Conservation (phyloP, 2,888 invertebrate genomes). For the Lochmaea capreae region DNA sequence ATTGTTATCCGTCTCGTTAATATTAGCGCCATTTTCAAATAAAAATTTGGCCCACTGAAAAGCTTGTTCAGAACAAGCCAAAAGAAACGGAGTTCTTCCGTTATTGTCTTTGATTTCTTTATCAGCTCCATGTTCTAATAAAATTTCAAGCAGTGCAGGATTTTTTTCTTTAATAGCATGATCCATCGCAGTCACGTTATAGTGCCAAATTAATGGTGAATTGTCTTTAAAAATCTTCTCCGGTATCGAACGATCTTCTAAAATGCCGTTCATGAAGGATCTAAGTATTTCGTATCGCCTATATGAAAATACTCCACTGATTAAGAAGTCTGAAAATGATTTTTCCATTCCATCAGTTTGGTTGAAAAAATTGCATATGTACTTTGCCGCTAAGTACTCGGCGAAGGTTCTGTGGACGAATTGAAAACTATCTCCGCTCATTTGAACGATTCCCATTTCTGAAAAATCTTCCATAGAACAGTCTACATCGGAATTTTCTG, state of each 20-base stretch:
- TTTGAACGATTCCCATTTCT: neutral
- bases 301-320: neutral
- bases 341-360: neutral
- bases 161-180: neutral
- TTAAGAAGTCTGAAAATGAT: neutral
- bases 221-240: neutral
- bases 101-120: no score
- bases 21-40: neutral
- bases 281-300: neutral
- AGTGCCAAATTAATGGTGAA: no score
- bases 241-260: neutral
- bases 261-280: neutral
- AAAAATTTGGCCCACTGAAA: neutral
- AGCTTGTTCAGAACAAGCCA: neutral
- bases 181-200: neutral
- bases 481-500: neutral
- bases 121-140: no score
- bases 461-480: neutral
- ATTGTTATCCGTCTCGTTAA: neutral
- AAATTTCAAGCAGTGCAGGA: no score
- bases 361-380: neutral
- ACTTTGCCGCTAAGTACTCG: slow-evolving; percentile 15
- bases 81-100: no score
- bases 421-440: neutral
- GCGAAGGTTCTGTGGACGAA: slow-evolving; percentile 16